Evolutionary conservation across 1,140 invertebrate genomes (phyloP), one percentile per base, ranked within the genome.

Genomic region (Melanaphis sacchari): DNA sequence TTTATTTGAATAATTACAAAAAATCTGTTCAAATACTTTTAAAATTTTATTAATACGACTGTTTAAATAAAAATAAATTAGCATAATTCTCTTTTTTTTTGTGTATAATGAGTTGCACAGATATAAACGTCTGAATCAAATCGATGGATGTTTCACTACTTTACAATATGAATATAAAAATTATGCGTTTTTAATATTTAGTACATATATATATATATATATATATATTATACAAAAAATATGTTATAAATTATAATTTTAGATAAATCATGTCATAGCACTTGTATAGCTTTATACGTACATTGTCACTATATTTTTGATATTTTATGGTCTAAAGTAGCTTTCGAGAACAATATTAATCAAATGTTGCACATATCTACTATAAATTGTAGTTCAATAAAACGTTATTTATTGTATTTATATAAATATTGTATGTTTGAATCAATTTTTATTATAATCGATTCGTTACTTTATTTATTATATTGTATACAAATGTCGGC

Each of bases 341-440:
- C 3, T n/a, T 76, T n/a, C 59, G 31, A n/a, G 1, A 76, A 76
- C 59, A 76, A 76, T 76, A 76, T 76, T 76, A 76, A 76, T 76
- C 59, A 76, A 76, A n/a, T 15, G n/a, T 76, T 76, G 15, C 31
- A n/a, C 59, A 18, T 2, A n/a, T n/a, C n/a, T n/a, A 76, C 5
- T n/a, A 76, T 76, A 76, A 76, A 76, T 76, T 36, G 36, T 76
- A 76, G 59, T 76, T n/a, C 59, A 76, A 76, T 76, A 76, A 76
- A 76, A 76, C n/a, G 15, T n/a, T n/a, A 76, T 76, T 76, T n/a
- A n/a, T 36, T n/a, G 5, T 76, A n/a, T n/a, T 31, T 76, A 76
- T 76, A 76, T 36, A 76, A 76, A 76, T 76, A 76, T 76, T 76
- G 18, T 76, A n/a, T n/a, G 59, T 76, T 76, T 18, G 18, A 76